Evolutionary conservation across 2,113 vertebrate genomes (phyloP).

Genomic region (Paracanthobrama guichenoti): DNA sequence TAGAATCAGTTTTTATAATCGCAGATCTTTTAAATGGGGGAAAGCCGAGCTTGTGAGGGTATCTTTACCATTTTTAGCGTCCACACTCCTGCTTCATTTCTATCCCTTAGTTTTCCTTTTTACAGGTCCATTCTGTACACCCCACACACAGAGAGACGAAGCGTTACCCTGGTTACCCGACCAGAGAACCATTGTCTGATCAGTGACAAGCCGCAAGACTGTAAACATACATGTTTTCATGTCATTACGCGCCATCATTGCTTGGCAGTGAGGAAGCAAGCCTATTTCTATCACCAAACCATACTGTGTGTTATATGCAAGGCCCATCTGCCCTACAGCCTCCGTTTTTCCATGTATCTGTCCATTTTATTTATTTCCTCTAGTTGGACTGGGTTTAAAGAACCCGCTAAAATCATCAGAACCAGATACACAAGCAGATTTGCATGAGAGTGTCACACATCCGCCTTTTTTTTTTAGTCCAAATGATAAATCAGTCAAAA

Average conservation of each 20-base stretch:
- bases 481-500: slow-evolving; percentile 10
- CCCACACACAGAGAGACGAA: background rate
- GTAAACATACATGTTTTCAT: slow-evolving; percentile 22
- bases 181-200: background rate
- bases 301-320: background rate
- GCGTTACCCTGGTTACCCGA: background rate
- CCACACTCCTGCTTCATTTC: background rate
- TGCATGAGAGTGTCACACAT: background rate
- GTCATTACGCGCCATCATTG: background rate
- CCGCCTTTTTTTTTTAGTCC: background rate
- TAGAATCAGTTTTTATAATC: slow-evolving; percentile 1
- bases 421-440: slow-evolving; percentile 12
- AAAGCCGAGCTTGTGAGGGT: background rate
- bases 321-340: slow-evolving; percentile 30
- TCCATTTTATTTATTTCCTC: background rate
- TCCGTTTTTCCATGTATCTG: background rate
- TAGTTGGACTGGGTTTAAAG: background rate
- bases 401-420: background rate
- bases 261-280: background rate
- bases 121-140: background rate
- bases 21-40: background rate
- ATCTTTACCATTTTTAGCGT: background rate
- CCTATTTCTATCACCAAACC: background rate
- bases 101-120: background rate
- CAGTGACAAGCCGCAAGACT: background rate